Base-by-base conservation (phyloP, 2,888 invertebrate genomes). In the Drosophila gaucha region DNA sequence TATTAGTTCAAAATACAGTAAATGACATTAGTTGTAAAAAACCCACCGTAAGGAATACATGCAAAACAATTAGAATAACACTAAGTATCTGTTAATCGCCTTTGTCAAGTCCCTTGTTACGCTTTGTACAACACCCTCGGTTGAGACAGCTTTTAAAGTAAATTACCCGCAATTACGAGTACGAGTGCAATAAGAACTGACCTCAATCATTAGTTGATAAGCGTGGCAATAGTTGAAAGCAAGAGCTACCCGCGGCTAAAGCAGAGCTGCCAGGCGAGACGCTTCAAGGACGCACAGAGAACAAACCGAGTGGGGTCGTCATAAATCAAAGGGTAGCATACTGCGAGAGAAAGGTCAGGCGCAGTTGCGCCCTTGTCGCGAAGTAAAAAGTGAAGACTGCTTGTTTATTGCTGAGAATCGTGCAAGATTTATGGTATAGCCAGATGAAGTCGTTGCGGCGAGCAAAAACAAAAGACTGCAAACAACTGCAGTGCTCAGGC, bases 191-290 rank as follows among this genome's bases (percentile, higher is more conserved):
- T 68, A 65, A 57, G 54, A 69, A 72, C 64, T 79, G 77, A 83
- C 86, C 80, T 83, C 80, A 86, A 86, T 83, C 80, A 86, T 86
- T 82, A 76, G 86, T 67, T 83, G 86, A 74, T 79, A 66, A 79
- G 72, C 68, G 49, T 68, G 43, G 46, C 58, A 51, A 59, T 67
- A 50, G 60, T 51, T 50, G 46, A 44, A 59, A 67, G 73, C 55
- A 70, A 72, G 44, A 59, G 47, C 62, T 46, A 22, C 38, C 44
- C 55, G 52, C 55, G 47, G 44, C 63, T 44, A 52, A 39, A 41
- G 51, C 43, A 52, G 78, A 75, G 78, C 65, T 70, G 75, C 31
- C 59, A 50, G 52, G 26, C 26, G 44, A 59, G 35, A 39, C 39
- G n/a, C 43, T 31, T 44, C n/a, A 55, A 56, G 33, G 38, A 59